Percentiles rank a stretch among this genome's conserved stretches.
These are phyloP conservation scores for Elanoides forficatus DNA, from an alignment of 2,113 vertebrate species.

Conservation along the genomic window DNA sequence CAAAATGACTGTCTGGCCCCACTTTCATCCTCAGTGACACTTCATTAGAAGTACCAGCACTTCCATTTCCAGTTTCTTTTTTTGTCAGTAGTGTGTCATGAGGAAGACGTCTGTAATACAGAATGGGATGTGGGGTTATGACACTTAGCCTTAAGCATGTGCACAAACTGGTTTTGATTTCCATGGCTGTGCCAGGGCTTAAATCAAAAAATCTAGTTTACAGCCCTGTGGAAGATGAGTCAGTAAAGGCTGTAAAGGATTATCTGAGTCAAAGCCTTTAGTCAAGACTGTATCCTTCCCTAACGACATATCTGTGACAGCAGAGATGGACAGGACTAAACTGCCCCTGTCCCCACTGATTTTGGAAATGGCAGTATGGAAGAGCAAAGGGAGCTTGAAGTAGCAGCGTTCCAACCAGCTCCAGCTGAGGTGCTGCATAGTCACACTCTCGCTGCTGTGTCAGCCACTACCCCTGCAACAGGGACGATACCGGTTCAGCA, in stretches of 20 bases:
- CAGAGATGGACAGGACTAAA: background rate
- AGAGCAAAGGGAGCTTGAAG: background rate
- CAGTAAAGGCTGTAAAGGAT: background rate
- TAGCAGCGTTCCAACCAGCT: background rate
- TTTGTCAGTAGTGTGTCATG: background rate
- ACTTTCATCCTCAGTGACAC: background rate
- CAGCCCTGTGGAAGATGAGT: background rate
- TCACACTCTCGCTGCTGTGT: accelerated
- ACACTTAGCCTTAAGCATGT: background rate
- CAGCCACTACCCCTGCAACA: background rate
- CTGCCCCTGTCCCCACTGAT: background rate
- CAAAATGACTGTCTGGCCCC: background rate
- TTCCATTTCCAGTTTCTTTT: background rate
- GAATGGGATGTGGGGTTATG: background rate
- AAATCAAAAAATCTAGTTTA: background rate
- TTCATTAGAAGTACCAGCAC: background rate
- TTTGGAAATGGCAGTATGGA: background rate
- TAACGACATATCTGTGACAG: background rate
- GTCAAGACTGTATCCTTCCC: background rate
- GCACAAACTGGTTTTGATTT: background rate
- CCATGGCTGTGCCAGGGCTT: background rate
- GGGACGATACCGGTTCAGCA: background rate
- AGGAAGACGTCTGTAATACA: background rate
- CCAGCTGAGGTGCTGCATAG: background rate
- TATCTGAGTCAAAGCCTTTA: background rate